A percentile compares a stretch with the other conserved stretches of the same genome.
phyloP scores from a whole-genome alignment of 2,888 invertebrate genomes.

The Cryptus armator region DNA sequence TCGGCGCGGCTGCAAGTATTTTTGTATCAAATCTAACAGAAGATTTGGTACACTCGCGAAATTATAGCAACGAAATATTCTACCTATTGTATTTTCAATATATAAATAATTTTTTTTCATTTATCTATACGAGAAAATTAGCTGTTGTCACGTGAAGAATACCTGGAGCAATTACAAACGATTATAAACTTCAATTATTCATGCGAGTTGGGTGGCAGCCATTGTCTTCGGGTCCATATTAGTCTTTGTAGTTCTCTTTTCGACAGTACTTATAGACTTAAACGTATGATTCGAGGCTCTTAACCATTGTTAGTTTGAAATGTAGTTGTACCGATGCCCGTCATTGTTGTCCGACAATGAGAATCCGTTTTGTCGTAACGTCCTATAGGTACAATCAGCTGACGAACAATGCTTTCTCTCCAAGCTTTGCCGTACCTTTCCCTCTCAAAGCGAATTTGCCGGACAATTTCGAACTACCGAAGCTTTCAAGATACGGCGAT shows the following conservation, averaged over 20 bases:
- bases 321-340: neutral
- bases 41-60: no score
- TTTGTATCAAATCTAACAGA: no score
- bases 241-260: neutral
- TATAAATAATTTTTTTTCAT: neutral
- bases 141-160: neutral
- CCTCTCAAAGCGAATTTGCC: neutral
- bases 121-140: neutral
- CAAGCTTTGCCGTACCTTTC: neutral
- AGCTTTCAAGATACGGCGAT: neutral
- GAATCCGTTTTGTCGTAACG: slow-evolving; percentile 2
- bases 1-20: no score
- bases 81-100: no score
- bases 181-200: neutral
- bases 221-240: neutral
- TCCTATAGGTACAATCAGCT: slow-evolving; percentile 6
- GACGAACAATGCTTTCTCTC: neutral
- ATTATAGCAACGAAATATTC: no score
- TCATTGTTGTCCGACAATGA: slow-evolving; percentile 13
- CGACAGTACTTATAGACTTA: neutral
- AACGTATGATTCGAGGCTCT: neutral
- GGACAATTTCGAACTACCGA: neutral
- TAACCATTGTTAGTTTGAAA: neutral
- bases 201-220: neutral
- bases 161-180: neutral